phyloP scores from a whole-genome alignment of 2,113 vertebrate species.

The Hippocampus guttulatus region DNA sequence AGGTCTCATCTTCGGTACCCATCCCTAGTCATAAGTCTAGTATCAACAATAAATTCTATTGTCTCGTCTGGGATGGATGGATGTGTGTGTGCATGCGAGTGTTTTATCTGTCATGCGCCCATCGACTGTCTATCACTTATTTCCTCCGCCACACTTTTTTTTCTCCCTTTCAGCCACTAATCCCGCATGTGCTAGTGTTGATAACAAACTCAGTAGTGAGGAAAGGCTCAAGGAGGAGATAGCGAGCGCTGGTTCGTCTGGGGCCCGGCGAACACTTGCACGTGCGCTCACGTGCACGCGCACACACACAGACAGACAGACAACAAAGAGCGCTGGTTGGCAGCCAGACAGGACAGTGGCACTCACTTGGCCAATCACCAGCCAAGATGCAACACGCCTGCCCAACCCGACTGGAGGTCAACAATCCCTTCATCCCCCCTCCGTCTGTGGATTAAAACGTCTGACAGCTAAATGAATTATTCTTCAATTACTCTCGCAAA shows the following conservation, averaged over 20 bases:
- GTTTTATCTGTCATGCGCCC: conserved; percentile 46
- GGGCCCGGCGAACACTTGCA: conserved; percentile 35
- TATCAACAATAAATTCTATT: conserved; percentile 53
- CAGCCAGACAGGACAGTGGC: conserved; percentile 36
- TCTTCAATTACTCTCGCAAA: conserved; percentile 66
- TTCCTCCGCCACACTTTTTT: conserved; percentile 20
- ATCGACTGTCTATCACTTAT: conserved; percentile 59
- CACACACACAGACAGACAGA: no score
- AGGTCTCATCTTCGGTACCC: no score
- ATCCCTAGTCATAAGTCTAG: conserved; percentile 18
- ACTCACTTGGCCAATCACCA: conserved; percentile 55
- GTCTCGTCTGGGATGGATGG: conserved; percentile 33
- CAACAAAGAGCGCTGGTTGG: conserved; percentile 29
- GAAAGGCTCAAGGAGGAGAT: conserved; percentile 56
- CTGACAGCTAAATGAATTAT: conserved; percentile 67
- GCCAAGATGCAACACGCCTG: conserved; percentile 45
- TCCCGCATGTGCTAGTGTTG: conserved; percentile 66
- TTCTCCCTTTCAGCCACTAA: conserved; percentile 49
- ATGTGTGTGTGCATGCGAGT: conserved; percentile 14
- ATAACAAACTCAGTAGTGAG: conserved; percentile 64
- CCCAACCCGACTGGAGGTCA: conserved; percentile 54
- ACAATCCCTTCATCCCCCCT: conserved; percentile 51
- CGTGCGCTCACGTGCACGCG: conserved; percentile 1
- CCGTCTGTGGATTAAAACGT: conserved; percentile 59
- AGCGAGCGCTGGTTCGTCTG: conserved; percentile 44